A percentile compares a stretch with the other conserved stretches of the same genome.
These are phyloP conservation scores for Paedocypris micromegethes DNA, from an alignment of 2,797 vertebrate genomes.

Conservation along the genomic window DNA sequence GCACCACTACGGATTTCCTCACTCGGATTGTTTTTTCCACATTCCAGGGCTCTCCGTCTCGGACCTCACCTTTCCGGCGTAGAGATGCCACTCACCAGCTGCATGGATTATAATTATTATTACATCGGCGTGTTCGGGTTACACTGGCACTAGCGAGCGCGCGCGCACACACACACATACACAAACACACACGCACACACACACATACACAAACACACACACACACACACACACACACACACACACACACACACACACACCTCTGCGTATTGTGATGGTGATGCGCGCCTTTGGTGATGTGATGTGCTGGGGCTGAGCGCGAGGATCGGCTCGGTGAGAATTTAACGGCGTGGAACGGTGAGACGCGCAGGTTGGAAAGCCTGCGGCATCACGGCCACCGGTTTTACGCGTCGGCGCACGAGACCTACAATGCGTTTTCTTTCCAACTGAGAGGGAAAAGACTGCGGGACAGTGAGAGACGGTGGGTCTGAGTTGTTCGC, in stretches of 20 bases:
- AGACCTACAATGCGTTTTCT: slow-evolving; percentile 28
- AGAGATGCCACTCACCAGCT: slow-evolving; percentile 43
- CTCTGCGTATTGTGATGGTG: slow-evolving; percentile 47
- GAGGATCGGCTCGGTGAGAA: slow-evolving; percentile 47
- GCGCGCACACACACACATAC: too few species aligned
- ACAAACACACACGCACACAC: too few species aligned
- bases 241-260: slow-evolving; percentile 42
- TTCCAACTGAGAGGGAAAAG: slow-evolving; percentile 49
- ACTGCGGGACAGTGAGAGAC: slow-evolving; percentile 55
- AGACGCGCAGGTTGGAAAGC: slow-evolving; percentile 35
- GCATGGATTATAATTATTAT: slow-evolving; percentile 58
- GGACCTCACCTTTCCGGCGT: slow-evolving; percentile 9
- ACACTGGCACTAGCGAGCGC: slow-evolving; percentile 52
- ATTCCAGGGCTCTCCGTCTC: slow-evolving; percentile 20
- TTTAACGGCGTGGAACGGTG: slow-evolving; percentile 42
- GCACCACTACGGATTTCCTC: slow-evolving; percentile 51
- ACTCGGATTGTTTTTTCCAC: slow-evolving; percentile 49
- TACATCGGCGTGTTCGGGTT: slow-evolving; percentile 56
- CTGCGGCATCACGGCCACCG: slow-evolving; percentile 30
- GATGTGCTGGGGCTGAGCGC: slow-evolving; percentile 45
- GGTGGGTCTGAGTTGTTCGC: slow-evolving; percentile 61
- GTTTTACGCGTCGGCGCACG: slow-evolving; percentile 35
- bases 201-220: too few species aligned
- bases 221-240: slow-evolving; percentile 37
- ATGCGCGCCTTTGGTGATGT: slow-evolving; percentile 42